Percentiles rank a stretch among this genome's conserved stretches.
Evolutionary conservation across 2,888 invertebrate species (phyloP).

Genomic region (Cancer borealis): DNA sequence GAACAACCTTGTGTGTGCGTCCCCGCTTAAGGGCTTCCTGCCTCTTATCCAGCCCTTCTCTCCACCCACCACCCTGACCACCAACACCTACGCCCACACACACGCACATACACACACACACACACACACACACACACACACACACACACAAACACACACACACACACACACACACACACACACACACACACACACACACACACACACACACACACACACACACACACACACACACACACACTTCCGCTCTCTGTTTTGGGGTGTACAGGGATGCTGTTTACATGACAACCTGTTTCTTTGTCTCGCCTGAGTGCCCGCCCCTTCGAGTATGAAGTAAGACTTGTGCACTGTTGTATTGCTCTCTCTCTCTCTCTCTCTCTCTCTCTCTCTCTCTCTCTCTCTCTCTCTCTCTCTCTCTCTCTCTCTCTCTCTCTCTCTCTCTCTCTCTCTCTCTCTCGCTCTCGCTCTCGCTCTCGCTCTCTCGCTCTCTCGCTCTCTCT

Average conservation of each 20-base stretch:
- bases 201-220: background rate
- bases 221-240: background rate
- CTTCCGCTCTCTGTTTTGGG: background rate
- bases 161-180: constrained; percentile 17
- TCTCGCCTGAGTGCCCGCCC: background rate
- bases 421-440: background rate
- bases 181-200: constrained; percentile 30
- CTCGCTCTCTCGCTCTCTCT: background rate
- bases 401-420: constrained; percentile 32
- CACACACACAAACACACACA: background rate
- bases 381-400: background rate
- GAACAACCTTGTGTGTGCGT: background rate
- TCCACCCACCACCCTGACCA: background rate
- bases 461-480: background rate
- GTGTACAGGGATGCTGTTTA: constrained; percentile 5
- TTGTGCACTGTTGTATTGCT: background rate
- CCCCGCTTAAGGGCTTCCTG: constrained; percentile 33
- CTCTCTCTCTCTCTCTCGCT: constrained; percentile 22
- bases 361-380: background rate
- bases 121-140: background rate
- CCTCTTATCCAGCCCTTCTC: background rate
- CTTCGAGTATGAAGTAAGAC: background rate
- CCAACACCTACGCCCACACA: background rate
- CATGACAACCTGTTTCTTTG: constrained; percentile 32
- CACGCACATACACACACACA: background rate